Evolutionary conservation across 2,888 invertebrate genomes (phyloP).

Genomic region (Oscheius sp.): DNA sequence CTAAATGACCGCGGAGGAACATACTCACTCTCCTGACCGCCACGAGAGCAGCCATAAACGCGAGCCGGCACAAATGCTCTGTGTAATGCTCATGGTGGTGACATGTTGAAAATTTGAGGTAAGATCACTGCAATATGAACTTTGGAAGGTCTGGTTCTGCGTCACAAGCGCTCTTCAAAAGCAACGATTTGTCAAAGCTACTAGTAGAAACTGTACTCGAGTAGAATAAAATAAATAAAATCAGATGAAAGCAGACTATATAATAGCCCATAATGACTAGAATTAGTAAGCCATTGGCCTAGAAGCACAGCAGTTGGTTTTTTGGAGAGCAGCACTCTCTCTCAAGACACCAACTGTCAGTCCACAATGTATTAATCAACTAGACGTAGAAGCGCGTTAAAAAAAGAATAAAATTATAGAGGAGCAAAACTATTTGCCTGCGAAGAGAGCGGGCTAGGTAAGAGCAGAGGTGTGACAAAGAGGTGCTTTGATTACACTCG

Average conservation of each 20-base stretch:
- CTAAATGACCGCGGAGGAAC: neutral
- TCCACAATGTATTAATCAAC: slow-evolving; percentile 26
- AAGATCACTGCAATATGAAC: neutral
- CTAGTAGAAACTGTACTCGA: too few species aligned
- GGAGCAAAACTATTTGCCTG: too few species aligned
- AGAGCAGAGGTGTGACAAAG: slow-evolving; percentile 12
- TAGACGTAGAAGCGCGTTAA: slow-evolving; percentile 3
- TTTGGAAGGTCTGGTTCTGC: too few species aligned
- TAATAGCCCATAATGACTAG: too few species aligned
- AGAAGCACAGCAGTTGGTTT: slow-evolving; percentile 28
- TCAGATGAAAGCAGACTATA: too few species aligned
- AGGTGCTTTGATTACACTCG: slow-evolving; percentile 17
- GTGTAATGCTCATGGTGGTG: slow-evolving; percentile 28
- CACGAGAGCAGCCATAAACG: slow-evolving; percentile 19
- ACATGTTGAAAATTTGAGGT: slow-evolving; percentile 8
- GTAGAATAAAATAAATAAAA: too few species aligned
- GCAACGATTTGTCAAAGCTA: too few species aligned
- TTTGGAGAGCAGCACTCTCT: slow-evolving; percentile 11
- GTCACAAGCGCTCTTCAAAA: too few species aligned
- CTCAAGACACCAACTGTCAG: slow-evolving; percentile 22
- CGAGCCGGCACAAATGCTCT: slow-evolving; percentile 27
- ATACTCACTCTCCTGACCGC: slow-evolving; percentile 22
- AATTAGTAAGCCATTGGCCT: slow-evolving; percentile 27
- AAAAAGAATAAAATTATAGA: too few species aligned
- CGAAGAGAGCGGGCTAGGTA: neutral